phyloP scores from a whole-genome alignment of 1,140 invertebrate genomes.

The Hylaeus volcanicus region DNA sequence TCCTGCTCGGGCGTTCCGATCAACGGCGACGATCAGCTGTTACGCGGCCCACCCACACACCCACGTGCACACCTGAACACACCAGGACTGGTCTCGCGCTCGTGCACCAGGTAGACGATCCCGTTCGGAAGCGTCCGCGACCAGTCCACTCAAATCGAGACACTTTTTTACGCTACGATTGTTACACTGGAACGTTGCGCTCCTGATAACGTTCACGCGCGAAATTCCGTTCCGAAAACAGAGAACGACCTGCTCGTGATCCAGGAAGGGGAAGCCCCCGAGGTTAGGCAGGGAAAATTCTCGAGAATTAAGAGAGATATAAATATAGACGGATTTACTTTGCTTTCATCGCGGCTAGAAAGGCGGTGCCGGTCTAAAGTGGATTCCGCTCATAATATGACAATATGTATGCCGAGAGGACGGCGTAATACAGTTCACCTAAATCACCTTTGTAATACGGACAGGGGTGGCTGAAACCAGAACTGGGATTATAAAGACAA shows the following conservation, averaged over 20 bases:
- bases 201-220: not conserved
- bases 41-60: constrained; percentile 52
- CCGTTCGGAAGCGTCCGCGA: not conserved
- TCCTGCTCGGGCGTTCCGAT: constrained; percentile 61
- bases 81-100: not conserved
- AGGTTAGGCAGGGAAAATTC: not conserved
- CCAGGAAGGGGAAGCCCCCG: not conserved
- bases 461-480: constrained; percentile 17
- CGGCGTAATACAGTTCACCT: constrained; percentile 37
- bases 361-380: not conserved
- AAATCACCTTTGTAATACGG: constrained; percentile 23
- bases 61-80: constrained; percentile 10
- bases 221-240: not conserved
- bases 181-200: constrained; percentile 29
- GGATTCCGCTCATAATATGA: constrained; percentile 43
- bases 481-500: constrained; percentile 50
- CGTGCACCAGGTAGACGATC: constrained; percentile 23
- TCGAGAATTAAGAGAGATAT: constrained; percentile 1
- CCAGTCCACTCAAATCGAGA: constrained; percentile 39
- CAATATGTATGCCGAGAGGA: constrained; percentile 49
- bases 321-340: constrained; percentile 20
- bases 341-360: constrained; percentile 1
- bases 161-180: constrained; percentile 35
- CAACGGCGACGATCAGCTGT: constrained; percentile 66
- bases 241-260: not conserved